Evolutionary conservation across 23 tunicate species (phyloP).

Genomic region (Halocynthia roretzi): DNA sequence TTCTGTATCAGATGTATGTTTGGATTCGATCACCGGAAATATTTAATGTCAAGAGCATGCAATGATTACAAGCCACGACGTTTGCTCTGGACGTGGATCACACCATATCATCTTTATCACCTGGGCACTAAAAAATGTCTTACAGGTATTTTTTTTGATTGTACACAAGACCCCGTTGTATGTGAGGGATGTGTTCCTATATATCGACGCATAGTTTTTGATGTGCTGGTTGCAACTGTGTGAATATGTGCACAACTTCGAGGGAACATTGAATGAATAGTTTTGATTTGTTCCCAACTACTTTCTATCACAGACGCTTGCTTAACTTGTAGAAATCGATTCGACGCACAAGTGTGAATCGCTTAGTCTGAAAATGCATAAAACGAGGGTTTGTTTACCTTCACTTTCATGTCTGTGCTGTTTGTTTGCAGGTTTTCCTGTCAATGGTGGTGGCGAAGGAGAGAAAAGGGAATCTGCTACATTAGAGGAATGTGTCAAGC

Average conservation of each 20-base stretch:
- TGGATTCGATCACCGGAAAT: constrained; percentile 28
- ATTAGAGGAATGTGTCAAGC: constrained; percentile 29
- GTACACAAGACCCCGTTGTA: no score
- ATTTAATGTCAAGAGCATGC: constrained; percentile 54
- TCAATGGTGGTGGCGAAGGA: constrained; percentile 4
- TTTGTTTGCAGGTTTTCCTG: constrained; percentile 41
- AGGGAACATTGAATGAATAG: no score
- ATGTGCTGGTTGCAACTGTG: no score
- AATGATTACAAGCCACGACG: constrained; percentile 32
- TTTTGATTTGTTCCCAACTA: no score
- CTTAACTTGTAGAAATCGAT: no score
- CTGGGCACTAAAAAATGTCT: constrained; percentile 44
- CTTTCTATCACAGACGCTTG: no score
- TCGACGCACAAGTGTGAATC: no score
- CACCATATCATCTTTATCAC: constrained; percentile 61
- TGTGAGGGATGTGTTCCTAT: no score
- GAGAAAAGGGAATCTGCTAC: constrained; percentile 27
- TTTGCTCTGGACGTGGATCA: constrained; percentile 71
- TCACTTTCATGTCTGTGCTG: neutral
- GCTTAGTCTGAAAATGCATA: no score
- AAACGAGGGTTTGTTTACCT: neutral
- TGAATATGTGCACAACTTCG: no score
- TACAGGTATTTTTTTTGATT: constrained; percentile 34
- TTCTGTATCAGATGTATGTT: constrained; percentile 59
- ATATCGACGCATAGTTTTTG: no score